These are phyloP conservation scores for Drosophila kambysellisi DNA, from an alignment of 2,888 invertebrate species.

Conservation along the genomic window DNA sequence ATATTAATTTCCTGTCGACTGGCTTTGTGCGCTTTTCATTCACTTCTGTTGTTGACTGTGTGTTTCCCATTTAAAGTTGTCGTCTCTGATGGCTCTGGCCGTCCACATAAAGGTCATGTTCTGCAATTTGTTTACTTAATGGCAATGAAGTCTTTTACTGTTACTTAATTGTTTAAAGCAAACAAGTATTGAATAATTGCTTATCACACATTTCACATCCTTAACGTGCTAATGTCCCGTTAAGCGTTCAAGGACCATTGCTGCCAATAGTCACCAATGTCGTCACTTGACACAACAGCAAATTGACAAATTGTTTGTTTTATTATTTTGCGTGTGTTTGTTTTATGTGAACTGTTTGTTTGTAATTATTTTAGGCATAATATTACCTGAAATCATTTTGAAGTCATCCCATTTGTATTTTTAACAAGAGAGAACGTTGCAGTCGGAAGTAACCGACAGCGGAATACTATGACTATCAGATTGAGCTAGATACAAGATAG, in stretches of 20 bases:
- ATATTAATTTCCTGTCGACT: conserved; percentile 12
- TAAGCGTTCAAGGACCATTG: not conserved
- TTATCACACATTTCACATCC: not conserved
- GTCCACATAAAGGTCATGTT: not conserved
- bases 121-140: not conserved
- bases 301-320: not conserved
- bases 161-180: not conserved
- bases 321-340: too few relatives aligned
- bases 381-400: not conserved
- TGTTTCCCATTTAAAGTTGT: not conserved
- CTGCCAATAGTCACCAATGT: not conserved
- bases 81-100: not conserved
- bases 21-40: not conserved
- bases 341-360: not conserved
- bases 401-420: not conserved
- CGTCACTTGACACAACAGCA: not conserved
- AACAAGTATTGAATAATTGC: not conserved
- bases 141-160: not conserved
- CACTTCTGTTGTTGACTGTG: not conserved
- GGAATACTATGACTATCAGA: too few relatives aligned
- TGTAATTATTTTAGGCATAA: not conserved
- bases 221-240: not conserved
- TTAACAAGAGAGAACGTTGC: too few relatives aligned
- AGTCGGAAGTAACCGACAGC: too few relatives aligned
- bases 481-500: too few relatives aligned